Evolutionary conservation across 2,797 vertebrate species (phyloP).

Genomic region (Paedocypris micromegethes): DNA sequence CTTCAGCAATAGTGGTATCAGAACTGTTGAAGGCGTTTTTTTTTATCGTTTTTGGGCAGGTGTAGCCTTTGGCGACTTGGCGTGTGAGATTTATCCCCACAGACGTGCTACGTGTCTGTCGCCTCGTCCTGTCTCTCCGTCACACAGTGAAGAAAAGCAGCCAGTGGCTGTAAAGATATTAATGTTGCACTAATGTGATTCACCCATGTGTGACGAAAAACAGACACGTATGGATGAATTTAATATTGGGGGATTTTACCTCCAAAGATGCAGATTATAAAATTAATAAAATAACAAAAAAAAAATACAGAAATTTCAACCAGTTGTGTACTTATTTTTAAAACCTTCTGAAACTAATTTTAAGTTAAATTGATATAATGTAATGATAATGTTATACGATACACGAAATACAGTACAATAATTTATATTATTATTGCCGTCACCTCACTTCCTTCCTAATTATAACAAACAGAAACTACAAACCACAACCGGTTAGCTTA

Average conservation of each 20-base stretch:
- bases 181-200: conserved; percentile 55
- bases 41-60: conserved; percentile 63
- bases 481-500: too few species aligned
- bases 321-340: too few species aligned
- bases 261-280: background rate
- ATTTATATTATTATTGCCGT: too few species aligned
- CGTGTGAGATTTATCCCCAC: conserved; percentile 14
- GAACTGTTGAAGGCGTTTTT: conserved; percentile 52
- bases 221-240: conserved; percentile 8
- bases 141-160: conserved; percentile 40
- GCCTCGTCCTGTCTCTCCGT: conserved; percentile 32
- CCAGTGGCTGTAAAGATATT: conserved; percentile 43
- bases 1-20: conserved; percentile 57
- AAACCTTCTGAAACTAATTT: too few species aligned
- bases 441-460: too few species aligned
- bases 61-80: conserved; percentile 49
- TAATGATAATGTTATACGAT: too few species aligned
- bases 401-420: too few species aligned
- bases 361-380: too few species aligned
- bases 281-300: background rate
- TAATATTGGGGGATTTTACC: background rate
- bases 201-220: conserved; percentile 25
- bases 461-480: too few species aligned
- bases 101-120: conserved; percentile 45
- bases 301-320: too few species aligned